Evolutionary conservation across 1,140 invertebrate genomes (phyloP).

Genomic region (Hydropsyche tenuis): DNA sequence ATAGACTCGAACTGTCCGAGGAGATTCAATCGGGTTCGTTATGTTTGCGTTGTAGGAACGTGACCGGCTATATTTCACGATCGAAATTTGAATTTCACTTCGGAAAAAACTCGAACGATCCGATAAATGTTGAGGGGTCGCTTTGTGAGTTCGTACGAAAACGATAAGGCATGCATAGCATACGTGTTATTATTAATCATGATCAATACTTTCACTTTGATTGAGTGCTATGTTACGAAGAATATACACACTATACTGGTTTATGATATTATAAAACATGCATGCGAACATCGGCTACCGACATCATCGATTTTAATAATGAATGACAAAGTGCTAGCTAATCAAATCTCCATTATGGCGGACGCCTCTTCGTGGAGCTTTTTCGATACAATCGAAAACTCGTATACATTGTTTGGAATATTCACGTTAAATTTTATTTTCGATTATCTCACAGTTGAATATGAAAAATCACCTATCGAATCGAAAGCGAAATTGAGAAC

Average conservation of each 20-base stretch:
- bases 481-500: conserved; percentile 17
- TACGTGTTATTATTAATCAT: conserved; percentile 16
- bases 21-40: conserved; percentile 47
- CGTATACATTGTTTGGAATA: too few species aligned
- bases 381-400: conserved; percentile 25
- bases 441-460: neutral
- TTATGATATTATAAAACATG: conserved; percentile 2
- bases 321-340: conserved; percentile 43
- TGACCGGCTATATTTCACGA: conserved; percentile 45
- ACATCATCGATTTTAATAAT: conserved; percentile 38
- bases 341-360: conserved; percentile 45
- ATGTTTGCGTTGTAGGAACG: conserved; percentile 27
- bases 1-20: conserved; percentile 42
- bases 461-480: neutral
- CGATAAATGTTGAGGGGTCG: neutral
- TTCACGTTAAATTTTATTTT: too few species aligned
- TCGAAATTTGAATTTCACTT: conserved; percentile 1
- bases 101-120: neutral
- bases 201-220: conserved; percentile 22
- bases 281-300: conserved; percentile 14
- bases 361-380: conserved; percentile 38
- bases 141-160: neutral
- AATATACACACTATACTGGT: too few species aligned
- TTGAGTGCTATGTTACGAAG: neutral
- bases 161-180: conserved; percentile 15